phyloP scores from a whole-genome alignment of 2,888 invertebrate species.

The Tenthredo scrophulariae region DNA sequence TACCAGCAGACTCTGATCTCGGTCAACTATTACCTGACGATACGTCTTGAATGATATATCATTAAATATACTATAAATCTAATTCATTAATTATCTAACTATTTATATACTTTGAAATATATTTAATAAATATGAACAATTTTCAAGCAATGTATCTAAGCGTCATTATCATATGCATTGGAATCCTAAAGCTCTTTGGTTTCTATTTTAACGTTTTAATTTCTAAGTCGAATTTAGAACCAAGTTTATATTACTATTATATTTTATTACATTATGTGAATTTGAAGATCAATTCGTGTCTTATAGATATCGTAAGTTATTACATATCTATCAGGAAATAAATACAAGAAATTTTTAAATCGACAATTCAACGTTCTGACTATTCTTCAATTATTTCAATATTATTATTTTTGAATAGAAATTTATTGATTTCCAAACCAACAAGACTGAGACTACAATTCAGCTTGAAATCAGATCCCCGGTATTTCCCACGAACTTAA shows the following conservation, averaged over 20 bases:
- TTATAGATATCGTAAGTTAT: background rate
- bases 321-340: background rate
- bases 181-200: background rate
- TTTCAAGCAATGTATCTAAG: constrained; percentile 22
- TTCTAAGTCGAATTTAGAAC: background rate
- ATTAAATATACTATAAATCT: background rate
- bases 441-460: no score
- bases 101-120: constrained; percentile 53
- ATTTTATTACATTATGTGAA: background rate
- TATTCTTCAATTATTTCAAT: background rate
- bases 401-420: background rate
- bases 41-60: constrained; percentile 58
- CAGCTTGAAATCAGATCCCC: background rate
- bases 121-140: constrained; percentile 51
- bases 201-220: background rate
- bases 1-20: constrained; percentile 70
- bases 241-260: background rate
- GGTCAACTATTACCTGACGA: constrained; percentile 73
- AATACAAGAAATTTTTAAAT: background rate
- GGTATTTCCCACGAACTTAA: background rate
- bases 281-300: background rate
- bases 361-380: background rate
- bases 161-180: background rate
- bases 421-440: background rate
- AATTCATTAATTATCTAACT: constrained; percentile 34